Percentiles rank a stretch among this genome's conserved stretches.
Conservation (phyloP, 2,113 vertebrate species). For the Piaya cayana region DNA sequence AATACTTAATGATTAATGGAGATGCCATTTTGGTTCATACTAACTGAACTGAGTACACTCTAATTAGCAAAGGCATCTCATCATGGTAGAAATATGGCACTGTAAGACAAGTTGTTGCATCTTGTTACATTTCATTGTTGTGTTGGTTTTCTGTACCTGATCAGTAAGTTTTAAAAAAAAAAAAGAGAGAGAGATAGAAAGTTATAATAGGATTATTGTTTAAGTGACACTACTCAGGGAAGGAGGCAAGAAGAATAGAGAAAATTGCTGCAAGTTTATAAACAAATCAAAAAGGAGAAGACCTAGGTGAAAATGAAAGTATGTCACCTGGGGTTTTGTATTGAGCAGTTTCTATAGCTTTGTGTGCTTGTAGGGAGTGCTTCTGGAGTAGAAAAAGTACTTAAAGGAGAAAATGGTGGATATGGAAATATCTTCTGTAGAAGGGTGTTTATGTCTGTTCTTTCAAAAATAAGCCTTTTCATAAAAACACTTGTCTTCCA, state of each 20-base stretch:
- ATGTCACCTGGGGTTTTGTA: neutral
- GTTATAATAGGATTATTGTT: neutral
- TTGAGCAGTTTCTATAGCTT: neutral
- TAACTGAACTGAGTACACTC: neutral
- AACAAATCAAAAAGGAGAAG: neutral
- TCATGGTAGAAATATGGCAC: neutral
- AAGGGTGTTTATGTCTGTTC: neutral
- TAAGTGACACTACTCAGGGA: neutral
- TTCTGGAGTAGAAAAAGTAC: neutral
- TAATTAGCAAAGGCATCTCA: neutral
- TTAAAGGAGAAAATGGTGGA: neutral
- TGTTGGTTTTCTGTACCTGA: neutral
- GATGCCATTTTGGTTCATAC: neutral
- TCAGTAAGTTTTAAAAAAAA: neutral
- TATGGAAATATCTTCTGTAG: neutral
- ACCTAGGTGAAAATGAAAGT: neutral
- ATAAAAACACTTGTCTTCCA: neutral
- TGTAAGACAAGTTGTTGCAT: neutral
- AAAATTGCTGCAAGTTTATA: neutral
- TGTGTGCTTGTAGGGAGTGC: neutral
- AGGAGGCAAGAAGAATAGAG: neutral
- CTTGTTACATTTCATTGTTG: neutral
- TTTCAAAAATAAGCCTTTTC: neutral
- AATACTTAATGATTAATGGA: neutral
- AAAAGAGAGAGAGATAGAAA: neutral